phyloP scores from a whole-genome alignment of 1,140 invertebrate genomes.

The Antheraea pernyi region DNA sequence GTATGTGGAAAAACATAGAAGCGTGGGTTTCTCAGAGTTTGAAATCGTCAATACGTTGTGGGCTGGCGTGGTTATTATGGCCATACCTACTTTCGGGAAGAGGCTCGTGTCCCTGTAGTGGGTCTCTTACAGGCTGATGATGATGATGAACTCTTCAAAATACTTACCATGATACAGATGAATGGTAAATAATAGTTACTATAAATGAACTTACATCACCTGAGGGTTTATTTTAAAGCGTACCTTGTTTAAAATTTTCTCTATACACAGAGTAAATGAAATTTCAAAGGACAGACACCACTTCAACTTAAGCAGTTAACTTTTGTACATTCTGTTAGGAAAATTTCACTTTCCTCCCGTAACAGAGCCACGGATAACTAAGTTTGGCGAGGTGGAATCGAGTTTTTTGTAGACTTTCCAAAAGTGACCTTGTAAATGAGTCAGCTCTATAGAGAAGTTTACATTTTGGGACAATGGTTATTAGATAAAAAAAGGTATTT shows the following conservation, averaged over 20 bases:
- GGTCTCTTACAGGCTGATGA: too few relatives aligned
- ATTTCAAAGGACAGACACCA: background rate
- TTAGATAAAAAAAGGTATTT: background rate
- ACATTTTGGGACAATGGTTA: too few relatives aligned
- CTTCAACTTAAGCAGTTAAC: conserved; percentile 1
- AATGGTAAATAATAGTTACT: background rate
- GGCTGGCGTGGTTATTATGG: too few relatives aligned
- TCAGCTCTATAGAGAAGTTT: background rate
- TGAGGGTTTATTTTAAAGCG: background rate
- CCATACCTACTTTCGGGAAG: too few relatives aligned
- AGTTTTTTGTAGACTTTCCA: background rate
- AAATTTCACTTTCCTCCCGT: background rate
- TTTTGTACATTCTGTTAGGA: background rate
- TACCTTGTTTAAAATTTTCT: background rate
- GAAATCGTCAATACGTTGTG: too few relatives aligned
- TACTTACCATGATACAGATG: too few relatives aligned
- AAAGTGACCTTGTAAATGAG: background rate
- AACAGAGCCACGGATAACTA: background rate
- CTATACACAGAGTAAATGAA: background rate
- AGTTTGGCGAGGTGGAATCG: background rate
- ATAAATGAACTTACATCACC: background rate
- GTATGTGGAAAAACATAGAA: too few relatives aligned
- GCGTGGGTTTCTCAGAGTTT: too few relatives aligned
- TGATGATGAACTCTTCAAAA: too few relatives aligned
- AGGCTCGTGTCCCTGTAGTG: too few relatives aligned